These are phyloP conservation scores for Axis porcinus DNA, from an alignment of 2,113 vertebrate genomes.

Conservation along the genomic window DNA sequence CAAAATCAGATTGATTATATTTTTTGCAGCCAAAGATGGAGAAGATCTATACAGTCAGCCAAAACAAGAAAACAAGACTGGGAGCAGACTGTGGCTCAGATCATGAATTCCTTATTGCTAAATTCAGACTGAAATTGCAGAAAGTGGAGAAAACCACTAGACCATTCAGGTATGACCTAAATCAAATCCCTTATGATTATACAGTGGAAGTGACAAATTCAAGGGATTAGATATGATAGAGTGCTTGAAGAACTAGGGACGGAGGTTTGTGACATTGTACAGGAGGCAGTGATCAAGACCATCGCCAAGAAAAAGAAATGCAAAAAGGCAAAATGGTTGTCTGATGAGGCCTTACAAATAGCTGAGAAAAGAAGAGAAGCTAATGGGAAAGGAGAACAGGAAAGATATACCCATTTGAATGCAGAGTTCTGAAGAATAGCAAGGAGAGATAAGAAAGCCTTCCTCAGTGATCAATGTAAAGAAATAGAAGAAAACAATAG, in stretches of 20 bases:
- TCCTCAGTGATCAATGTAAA: background rate
- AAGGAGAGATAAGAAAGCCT: background rate
- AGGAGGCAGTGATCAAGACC: background rate
- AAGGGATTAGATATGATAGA: background rate
- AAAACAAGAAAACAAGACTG: background rate
- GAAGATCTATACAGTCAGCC: background rate
- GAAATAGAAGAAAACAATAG: background rate
- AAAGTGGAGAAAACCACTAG: background rate
- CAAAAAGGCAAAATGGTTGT: background rate
- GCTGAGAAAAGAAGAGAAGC: background rate
- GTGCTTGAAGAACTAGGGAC: background rate
- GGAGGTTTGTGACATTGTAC: background rate
- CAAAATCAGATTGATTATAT: background rate
- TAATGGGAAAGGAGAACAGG: background rate
- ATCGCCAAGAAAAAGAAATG: background rate
- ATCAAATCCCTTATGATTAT: background rate
- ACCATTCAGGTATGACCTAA: background rate
- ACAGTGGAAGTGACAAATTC: background rate
- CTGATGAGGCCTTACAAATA: background rate
- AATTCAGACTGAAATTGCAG: background rate
- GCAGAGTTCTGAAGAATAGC: background rate
- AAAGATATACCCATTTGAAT: background rate
- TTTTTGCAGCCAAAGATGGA: background rate
- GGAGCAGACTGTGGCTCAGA: background rate
- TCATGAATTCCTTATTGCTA: background rate